A percentile compares a stretch with the other conserved stretches of the same genome.
Conservation (phyloP, 2,888 invertebrate species). For the Oscheius myriophilus region DNA sequence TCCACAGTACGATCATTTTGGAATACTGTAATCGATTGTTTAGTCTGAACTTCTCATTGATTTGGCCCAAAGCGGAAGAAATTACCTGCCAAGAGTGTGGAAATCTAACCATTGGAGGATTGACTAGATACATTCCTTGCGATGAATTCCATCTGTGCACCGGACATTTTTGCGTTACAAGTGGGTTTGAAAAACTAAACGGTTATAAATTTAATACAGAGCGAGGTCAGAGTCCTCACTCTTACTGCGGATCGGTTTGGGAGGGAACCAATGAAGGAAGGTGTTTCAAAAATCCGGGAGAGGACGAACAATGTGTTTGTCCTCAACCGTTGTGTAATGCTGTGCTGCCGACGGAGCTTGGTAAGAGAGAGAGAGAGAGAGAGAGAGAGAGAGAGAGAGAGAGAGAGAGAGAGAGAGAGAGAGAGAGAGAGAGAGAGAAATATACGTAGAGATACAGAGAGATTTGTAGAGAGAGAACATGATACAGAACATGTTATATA, state of each 20-base stretch:
- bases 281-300: conserved; percentile 33
- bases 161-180: conserved; percentile 47
- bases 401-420: no score
- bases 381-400: no score
- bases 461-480: no score
- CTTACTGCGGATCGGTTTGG: conserved; percentile 26
- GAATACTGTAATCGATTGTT: conserved; percentile 1
- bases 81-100: conserved; percentile 48
- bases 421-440: no score
- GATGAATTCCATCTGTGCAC: conserved; percentile 40
- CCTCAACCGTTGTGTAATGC: conserved; percentile 49
- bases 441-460: no score
- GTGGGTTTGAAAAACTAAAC: conserved; percentile 25
- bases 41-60: conserved; percentile 33
- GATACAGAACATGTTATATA: no score
- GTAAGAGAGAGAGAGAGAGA: neutral
- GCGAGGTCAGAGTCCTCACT: conserved; percentile 22
- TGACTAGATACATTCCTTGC: conserved; percentile 38
- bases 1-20: conserved; percentile 24
- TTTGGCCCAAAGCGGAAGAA: conserved; percentile 28
- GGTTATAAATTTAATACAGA: neutral
- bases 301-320: conserved; percentile 40
- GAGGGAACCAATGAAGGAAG: conserved; percentile 4
- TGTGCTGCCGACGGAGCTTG: conserved; percentile 33
- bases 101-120: conserved; percentile 38